Base-by-base conservation (phyloP, 2,888 invertebrate genomes). In the Caenorhabditis virilis region DNA sequence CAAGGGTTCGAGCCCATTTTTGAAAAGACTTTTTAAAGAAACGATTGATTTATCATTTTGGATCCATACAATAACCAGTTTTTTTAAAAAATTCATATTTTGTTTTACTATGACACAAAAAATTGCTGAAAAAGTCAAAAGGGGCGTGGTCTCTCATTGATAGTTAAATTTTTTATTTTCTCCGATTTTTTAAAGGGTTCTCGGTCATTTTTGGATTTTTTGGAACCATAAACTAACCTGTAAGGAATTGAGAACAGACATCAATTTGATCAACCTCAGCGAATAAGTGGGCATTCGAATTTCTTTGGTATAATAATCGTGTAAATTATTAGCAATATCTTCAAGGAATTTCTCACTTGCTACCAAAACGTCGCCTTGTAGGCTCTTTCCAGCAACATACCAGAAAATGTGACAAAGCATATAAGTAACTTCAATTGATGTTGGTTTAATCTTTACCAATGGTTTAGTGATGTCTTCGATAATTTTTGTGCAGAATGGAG, bases 391-490 rank as follows among this genome's bases (percentile, higher is more conserved):
- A 27, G 66, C 66, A 22, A 64, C 56, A 35, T 67, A 62, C 58
- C 67, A 71, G 18, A 60, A 42, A 0, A 71, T 61, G 27, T 67
- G 67, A 47, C 67, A 71, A n/a, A 71, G 38, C 60, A 71, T 64
- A 22, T 67, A 71, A 18, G 66, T 59, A 27, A 71, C 46, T 42
- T 71, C 71, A 16, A 65, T 54, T 0, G 52, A 33, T 20, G 55
- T 57, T 4, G 66, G 67, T 23, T 64, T 55, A 35, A 71, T 22
- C n/a, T 63, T 59, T 22, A 64, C 15, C 13, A 71, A 38, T 5
- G 71, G 67, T 15, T 50, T 45, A 6, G 66, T 56, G n/a, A 71
- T 58, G 16, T 65, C 46, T 7, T 64, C 64, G 45, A 58, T 62
- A 16, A 67, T 33, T 43, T 63, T 39, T 7, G 49, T 46, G 23